phyloP scores from a whole-genome alignment of 2,797 vertebrate species.

The Alcedo quadribrachys region DNA sequence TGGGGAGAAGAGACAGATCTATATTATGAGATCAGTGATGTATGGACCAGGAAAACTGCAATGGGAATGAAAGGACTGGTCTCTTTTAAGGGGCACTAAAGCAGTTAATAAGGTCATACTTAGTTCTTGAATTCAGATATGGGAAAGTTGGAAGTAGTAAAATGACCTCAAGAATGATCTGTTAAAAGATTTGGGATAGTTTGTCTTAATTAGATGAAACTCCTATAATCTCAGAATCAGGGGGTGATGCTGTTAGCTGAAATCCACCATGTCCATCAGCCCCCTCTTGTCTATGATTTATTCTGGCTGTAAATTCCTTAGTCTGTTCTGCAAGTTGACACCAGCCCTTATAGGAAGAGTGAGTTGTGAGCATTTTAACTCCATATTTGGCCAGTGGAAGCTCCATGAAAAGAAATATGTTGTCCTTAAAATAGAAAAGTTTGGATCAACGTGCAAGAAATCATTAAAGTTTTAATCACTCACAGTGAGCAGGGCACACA shows the following conservation, averaged over 20 bases:
- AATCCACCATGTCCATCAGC: background rate
- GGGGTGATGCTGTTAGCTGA: background rate
- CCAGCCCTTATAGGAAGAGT: background rate
- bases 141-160: background rate
- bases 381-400: background rate
- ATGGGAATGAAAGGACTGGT: background rate
- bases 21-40: background rate
- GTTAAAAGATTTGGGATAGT: background rate
- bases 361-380: background rate
- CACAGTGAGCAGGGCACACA: background rate
- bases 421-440: background rate
- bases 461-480: background rate
- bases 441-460: background rate
- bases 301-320: background rate
- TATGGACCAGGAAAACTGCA: background rate
- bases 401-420: background rate
- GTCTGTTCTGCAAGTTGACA: background rate
- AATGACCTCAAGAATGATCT: background rate
- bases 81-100: background rate
- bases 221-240: background rate
- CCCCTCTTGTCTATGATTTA: background rate
- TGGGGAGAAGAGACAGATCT: background rate
- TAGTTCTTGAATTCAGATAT: background rate
- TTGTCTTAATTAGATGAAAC: background rate
- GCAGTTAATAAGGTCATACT: too few species aligned